These are phyloP conservation scores for Odontocolon sp. DNA, from an alignment of 2,888 invertebrate species.

Conservation along the genomic window DNA sequence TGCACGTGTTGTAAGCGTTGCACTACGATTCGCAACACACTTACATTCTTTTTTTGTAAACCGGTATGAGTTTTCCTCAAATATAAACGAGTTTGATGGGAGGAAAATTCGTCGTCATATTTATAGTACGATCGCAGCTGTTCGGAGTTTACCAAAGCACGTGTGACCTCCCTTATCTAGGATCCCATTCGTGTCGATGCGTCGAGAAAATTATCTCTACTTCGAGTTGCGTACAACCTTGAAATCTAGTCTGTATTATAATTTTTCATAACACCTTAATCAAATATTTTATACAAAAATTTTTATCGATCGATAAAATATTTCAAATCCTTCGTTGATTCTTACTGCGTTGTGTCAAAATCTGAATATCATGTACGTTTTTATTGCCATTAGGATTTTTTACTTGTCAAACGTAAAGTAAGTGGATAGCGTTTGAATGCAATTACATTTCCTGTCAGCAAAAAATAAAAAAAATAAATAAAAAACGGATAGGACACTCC, in stretches of 20 bases:
- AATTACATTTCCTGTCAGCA: constrained; percentile 4
- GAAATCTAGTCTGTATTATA: constrained; percentile 29
- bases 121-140: constrained; percentile 45
- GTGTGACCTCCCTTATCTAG: constrained; percentile 62
- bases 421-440: constrained; percentile 18
- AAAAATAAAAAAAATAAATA: not conserved
- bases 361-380: constrained; percentile 20
- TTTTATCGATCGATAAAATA: constrained; percentile 5
- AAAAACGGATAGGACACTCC: constrained; percentile 3
- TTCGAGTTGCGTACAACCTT: constrained; percentile 39
- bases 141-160: constrained; percentile 55
- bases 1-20: constrained; percentile 47
- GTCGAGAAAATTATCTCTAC: constrained; percentile 49
- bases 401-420: constrained; percentile 13
- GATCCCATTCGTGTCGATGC: constrained; percentile 50
- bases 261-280: constrained; percentile 3
- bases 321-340: not conserved
- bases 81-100: constrained; percentile 11
- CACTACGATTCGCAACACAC: constrained; percentile 20
- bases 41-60: constrained; percentile 11
- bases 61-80: constrained; percentile 20
- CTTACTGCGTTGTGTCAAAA: constrained; percentile 7
- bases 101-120: constrained; percentile 18
- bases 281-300: not conserved
- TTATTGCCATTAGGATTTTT: constrained; percentile 1